Evolutionary conservation across 64 coral and sea anemone genomes (phyloP).

Genomic region (Catalaphyllia jardinei): DNA sequence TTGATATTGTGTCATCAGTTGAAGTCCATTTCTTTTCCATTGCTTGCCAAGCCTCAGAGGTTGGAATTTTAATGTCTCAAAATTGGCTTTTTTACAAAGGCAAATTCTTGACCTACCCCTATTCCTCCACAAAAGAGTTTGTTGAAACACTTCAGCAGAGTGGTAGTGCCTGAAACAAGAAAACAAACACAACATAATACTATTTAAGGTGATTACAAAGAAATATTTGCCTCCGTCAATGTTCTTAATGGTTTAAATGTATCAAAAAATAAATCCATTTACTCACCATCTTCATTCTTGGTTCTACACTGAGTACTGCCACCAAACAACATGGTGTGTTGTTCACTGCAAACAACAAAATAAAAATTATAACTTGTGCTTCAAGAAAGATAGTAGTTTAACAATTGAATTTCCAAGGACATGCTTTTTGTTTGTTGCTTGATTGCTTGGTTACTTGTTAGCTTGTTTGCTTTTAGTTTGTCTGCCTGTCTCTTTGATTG

Average conservation of each 20-base stretch:
- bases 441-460: too few species aligned
- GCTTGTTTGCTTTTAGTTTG: too few species aligned
- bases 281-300: slow-evolving; percentile 91
- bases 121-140: slow-evolving; percentile 88
- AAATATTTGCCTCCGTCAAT: too few species aligned
- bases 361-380: not conserved
- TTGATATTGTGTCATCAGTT: too few species aligned
- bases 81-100: not conserved
- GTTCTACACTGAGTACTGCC: slow-evolving; percentile 98
- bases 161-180: slow-evolving; percentile 61
- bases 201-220: not conserved
- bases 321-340: slow-evolving; percentile 99
- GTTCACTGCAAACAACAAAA: slow-evolving; percentile 70
- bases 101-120: slow-evolving; percentile 73
- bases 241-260: too few species aligned
- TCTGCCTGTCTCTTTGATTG: too few species aligned
- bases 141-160: slow-evolving; percentile 92
- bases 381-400: too few species aligned
- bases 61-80: too few species aligned
- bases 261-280: not conserved
- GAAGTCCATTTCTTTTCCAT: too few species aligned
- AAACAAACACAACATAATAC: not conserved
- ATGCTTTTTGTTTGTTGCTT: not conserved
- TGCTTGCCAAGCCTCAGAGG: too few species aligned
- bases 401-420: too few species aligned